phyloP scores from a whole-genome alignment of 1,140 invertebrate species.

The Musca domestica region DNA sequence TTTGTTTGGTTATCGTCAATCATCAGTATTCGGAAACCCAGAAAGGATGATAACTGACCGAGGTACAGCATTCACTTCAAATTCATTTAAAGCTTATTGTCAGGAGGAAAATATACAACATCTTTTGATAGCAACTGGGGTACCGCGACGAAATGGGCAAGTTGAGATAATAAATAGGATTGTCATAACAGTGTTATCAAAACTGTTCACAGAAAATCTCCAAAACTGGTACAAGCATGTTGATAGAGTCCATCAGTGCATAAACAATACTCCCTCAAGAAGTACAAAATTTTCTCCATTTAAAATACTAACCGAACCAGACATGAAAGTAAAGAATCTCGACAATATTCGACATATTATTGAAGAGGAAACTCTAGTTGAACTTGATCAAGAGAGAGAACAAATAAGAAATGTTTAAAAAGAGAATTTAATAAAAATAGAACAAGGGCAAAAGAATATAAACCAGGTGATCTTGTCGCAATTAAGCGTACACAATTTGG shows the following conservation, averaged over 20 bases:
- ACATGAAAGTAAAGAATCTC: conserved; percentile 38
- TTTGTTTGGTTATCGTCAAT: conserved; percentile 51
- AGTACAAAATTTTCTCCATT: conserved; percentile 44
- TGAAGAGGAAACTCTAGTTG: not conserved
- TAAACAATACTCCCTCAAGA: conserved; percentile 45
- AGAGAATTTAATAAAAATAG: conserved; percentile 39
- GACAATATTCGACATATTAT: conserved; percentile 28
- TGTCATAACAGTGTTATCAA: conserved; percentile 40
- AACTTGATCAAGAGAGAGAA: conserved; percentile 28
- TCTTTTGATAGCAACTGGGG: conserved; percentile 37
- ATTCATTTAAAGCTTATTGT: conserved; percentile 38
- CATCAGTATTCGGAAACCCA: conserved; percentile 39
- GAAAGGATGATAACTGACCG: conserved; percentile 37
- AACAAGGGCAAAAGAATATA: conserved; percentile 33
- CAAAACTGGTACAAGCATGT: conserved; percentile 43
- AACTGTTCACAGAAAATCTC: conserved; percentile 35
- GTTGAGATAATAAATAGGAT: conserved; percentile 39
- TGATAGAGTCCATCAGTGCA: conserved; percentile 31
- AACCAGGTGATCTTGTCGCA: conserved; percentile 45
- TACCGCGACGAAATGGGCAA: conserved; percentile 43
- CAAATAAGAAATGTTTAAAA: conserved; percentile 26
- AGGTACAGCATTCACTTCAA: conserved; percentile 48
- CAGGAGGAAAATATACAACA: conserved; percentile 33
- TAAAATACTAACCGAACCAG: conserved; percentile 39
- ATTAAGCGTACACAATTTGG: conserved; percentile 51